phyloP scores from a whole-genome alignment of 1,140 invertebrate species.

The Meloidogyne hapla region DNA sequence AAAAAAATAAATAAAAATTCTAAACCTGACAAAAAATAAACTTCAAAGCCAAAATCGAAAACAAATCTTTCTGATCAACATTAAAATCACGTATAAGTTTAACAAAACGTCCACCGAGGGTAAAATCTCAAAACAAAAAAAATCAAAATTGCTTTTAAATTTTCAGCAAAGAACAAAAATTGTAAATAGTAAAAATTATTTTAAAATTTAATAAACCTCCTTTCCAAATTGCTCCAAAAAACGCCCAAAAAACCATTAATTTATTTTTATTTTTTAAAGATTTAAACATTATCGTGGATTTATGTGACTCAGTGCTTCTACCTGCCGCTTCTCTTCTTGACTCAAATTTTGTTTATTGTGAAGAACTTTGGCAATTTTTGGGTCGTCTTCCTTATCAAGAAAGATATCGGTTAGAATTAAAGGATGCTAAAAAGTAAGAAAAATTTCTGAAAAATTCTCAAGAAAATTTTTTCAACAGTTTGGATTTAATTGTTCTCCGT shows the following conservation, averaged over 20 bases:
- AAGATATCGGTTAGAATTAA: constrained; percentile 80
- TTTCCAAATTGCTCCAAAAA: constrained; percentile 33
- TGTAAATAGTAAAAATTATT: not conserved
- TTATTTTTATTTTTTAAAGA: constrained; percentile 41
- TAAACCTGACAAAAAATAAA: constrained; percentile 75
- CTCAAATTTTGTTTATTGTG: constrained; percentile 88
- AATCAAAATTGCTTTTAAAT: too few species aligned
- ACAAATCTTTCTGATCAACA: constrained; percentile 79
- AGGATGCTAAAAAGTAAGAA: constrained; percentile 86
- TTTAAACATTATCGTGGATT: constrained; percentile 71
- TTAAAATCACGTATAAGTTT: constrained; percentile 81
- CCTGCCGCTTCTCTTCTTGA: constrained; percentile 86
- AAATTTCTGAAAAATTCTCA: not conserved
- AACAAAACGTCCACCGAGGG: constrained; percentile 72
- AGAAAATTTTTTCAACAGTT: constrained; percentile 36
- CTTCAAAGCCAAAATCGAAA: constrained; percentile 91
- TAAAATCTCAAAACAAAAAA: constrained; percentile 36
- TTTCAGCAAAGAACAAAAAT: not conserved
- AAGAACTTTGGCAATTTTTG: constrained; percentile 89
- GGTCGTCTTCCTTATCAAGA: constrained; percentile 88
- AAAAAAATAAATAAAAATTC: constrained; percentile 20
- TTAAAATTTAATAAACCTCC: constrained; percentile 23
- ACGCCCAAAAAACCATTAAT: not conserved
- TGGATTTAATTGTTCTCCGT: constrained; percentile 80
- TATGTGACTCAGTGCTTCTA: constrained; percentile 82